phyloP scores from a whole-genome alignment of 2,797 vertebrate species.

The Ambastaia sidthimunki region DNA sequence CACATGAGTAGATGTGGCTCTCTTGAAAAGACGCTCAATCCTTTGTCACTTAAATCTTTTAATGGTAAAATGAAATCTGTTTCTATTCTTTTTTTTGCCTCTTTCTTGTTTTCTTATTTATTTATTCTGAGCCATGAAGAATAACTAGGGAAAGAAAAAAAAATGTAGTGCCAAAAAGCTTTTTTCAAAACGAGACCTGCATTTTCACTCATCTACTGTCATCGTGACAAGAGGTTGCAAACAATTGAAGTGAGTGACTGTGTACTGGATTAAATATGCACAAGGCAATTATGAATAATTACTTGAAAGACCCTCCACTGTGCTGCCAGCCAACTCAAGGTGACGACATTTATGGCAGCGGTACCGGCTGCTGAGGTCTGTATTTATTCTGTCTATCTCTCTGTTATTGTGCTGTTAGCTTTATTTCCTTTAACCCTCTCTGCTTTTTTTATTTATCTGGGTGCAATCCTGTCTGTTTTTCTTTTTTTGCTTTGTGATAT shows the following conservation, averaged over 20 bases:
- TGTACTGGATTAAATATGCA: constrained; percentile 42
- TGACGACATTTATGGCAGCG: background rate
- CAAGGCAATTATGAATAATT: constrained; percentile 66
- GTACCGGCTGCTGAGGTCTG: constrained; percentile 9
- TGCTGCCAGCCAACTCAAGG: constrained; percentile 8
- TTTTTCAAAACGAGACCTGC: background rate
- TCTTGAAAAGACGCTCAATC: constrained; percentile 34
- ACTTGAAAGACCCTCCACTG: constrained; percentile 43
- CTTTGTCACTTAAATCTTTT: constrained; percentile 40
- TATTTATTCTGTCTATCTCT: background rate
- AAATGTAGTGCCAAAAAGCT: too few relatives aligned
- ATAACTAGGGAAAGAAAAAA: constrained; percentile 16
- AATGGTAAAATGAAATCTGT: constrained; percentile 17
- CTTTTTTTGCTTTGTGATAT: too few relatives aligned
- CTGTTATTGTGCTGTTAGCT: constrained; percentile 12
- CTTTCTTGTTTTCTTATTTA: constrained; percentile 7
- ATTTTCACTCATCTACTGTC: background rate
- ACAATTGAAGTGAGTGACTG: constrained; percentile 26
- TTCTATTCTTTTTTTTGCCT: constrained; percentile 4
- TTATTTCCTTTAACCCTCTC: constrained; percentile 25
- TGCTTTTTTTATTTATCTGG: constrained; percentile 10
- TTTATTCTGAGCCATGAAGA: background rate
- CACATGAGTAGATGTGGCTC: constrained; percentile 15
- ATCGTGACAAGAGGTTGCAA: constrained; percentile 14
- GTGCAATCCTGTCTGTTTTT: background rate